These are phyloP conservation scores for Stichopus horrens DNA, from an alignment of 53 echinoderm and acorn worm genomes.

Conservation along the genomic window DNA sequence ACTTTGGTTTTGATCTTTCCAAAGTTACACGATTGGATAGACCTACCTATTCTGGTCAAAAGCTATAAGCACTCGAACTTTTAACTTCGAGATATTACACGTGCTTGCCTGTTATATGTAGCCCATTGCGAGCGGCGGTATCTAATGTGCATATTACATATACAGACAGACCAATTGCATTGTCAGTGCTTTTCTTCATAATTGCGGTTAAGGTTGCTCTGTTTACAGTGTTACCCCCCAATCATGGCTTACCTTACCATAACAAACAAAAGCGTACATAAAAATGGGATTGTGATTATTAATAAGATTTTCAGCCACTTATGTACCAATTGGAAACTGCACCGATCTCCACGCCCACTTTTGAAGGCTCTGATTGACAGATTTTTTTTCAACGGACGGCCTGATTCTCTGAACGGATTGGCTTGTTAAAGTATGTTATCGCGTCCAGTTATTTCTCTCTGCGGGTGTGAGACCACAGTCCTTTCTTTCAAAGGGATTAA, in stretches of 20 bases:
- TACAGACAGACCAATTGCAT: no score
- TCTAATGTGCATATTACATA: no score
- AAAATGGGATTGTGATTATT: constrained; percentile 38
- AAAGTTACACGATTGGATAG: no score
- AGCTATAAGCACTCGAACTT: no score
- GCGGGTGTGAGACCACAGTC: constrained; percentile 44
- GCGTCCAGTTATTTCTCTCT: constrained; percentile 41
- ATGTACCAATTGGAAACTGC: constrained; percentile 44
- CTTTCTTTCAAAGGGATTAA: constrained; percentile 8
- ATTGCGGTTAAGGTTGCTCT: background rate
- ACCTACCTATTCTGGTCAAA: background rate
- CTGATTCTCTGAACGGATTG: constrained; percentile 10
- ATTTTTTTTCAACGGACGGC: background rate
- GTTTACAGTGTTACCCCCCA: constrained; percentile 28
- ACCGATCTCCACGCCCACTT: constrained; percentile 46
- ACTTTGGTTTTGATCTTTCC: no score
- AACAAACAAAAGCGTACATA: constrained; percentile 46
- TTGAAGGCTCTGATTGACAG: constrained; percentile 24
- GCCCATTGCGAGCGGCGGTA: no score
- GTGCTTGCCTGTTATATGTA: no score
- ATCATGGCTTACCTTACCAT: constrained; percentile 42
- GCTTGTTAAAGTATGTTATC: constrained; percentile 39
- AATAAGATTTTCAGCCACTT: constrained; percentile 48
- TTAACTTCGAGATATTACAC: no score
- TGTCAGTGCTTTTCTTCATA: no score